A percentile compares a stretch with the other conserved stretches of the same genome.
These are phyloP conservation scores for Petaurus breviceps DNA, from an alignment of 2,113 vertebrate species.

Conservation along the genomic window DNA sequence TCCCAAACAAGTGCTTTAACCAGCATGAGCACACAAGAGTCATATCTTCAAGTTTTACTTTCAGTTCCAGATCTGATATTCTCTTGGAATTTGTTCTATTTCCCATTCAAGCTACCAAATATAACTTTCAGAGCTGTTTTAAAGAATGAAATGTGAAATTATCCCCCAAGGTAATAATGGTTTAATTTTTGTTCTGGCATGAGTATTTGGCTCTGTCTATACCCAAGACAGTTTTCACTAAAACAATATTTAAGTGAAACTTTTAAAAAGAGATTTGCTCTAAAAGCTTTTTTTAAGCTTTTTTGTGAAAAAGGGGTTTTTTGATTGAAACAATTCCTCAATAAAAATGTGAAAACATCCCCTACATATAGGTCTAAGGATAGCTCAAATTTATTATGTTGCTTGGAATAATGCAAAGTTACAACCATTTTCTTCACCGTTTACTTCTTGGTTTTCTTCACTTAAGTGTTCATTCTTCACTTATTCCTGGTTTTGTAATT, in stretches of 20 bases:
- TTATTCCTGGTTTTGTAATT: background rate
- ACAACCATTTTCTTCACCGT: background rate
- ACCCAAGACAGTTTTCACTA: background rate
- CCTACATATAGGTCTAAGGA: background rate
- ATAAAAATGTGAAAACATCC: background rate
- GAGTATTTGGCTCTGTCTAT: background rate
- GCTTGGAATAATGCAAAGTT: background rate
- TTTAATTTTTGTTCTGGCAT: constrained; percentile 14
- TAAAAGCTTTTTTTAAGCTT: background rate
- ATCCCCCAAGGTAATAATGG: background rate
- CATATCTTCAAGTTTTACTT: background rate
- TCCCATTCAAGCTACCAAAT: background rate
- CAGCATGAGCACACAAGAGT: background rate
- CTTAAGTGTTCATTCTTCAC: background rate
- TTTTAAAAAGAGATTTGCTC: background rate
- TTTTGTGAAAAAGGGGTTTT: background rate
- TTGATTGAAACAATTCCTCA: background rate
- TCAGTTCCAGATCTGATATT: background rate
- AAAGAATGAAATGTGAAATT: background rate
- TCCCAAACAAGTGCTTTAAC: background rate
- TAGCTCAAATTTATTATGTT: background rate
- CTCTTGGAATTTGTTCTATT: background rate
- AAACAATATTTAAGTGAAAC: background rate
- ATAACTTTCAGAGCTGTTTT: background rate
- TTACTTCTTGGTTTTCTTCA: background rate